A percentile compares a stretch with the other conserved stretches of the same genome.
phyloP scores from a whole-genome alignment of 2,888 invertebrate species.

The Timandra comae region DNA sequence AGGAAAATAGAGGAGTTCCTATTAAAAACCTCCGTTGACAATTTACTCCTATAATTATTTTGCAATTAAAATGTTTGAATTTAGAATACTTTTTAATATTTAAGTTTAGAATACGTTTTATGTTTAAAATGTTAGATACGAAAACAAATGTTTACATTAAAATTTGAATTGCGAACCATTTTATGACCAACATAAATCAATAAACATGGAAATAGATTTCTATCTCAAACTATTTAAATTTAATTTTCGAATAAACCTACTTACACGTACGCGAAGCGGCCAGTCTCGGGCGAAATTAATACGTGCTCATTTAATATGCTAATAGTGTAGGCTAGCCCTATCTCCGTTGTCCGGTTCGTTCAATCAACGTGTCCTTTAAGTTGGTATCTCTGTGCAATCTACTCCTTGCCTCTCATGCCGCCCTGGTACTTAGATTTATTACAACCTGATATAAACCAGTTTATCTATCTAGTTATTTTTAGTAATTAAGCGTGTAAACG shows the following conservation, averaged over 20 bases:
- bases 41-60: slow-evolving; percentile 26
- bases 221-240: no score
- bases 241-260: no score
- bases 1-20: slow-evolving; percentile 27
- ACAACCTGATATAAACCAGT: slow-evolving; percentile 44
- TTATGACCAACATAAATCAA: no score
- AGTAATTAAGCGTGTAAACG: slow-evolving; percentile 1
- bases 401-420: slow-evolving; percentile 52
- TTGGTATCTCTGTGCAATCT: slow-evolving; percentile 58
- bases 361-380: slow-evolving; percentile 73
- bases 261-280: background rate
- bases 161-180: no score
- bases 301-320: slow-evolving; percentile 71
- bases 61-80: slow-evolving; percentile 28
- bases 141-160: no score
- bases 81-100: no score
- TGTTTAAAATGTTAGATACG: no score
- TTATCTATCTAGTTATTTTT: slow-evolving; percentile 13
- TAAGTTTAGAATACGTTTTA: no score
- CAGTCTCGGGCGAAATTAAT: slow-evolving; percentile 58
- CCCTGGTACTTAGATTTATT: slow-evolving; percentile 60
- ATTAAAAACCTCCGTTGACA: slow-evolving; percentile 6
- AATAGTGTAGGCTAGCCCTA: slow-evolving; percentile 55
- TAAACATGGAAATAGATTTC: no score
- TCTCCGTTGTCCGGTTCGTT: slow-evolving; percentile 67